Evolutionary conservation across 2,888 invertebrate genomes (phyloP), one percentile per base, ranked within the genome.

Genomic region (Pterobdella sp.): DNA sequence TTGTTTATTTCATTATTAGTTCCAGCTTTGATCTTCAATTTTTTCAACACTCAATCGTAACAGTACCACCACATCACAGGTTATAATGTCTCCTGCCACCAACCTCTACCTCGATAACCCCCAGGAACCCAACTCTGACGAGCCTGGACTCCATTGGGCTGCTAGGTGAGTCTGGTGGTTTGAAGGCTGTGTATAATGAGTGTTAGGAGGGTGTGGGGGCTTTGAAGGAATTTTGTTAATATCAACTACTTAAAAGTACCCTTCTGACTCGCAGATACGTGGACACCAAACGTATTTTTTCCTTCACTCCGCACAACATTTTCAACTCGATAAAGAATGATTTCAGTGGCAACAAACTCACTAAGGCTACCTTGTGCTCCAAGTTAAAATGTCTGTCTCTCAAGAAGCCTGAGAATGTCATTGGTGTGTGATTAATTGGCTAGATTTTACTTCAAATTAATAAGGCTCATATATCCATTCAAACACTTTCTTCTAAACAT

Each of bases 101-200:
- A 77, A 78, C 65, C 76, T 80, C 36, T 80, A 80, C 73, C 76
- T 80, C 42, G 80, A 80, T 77, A 79, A 79, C 74, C 79, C 79
- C 1, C 77, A 80, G 64, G 80, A 80, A 64, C 79, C 79, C 0
- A 78, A 80, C 72, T 79, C 79, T 0, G 79, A 79, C 67, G 79
- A 79, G 0, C 76, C 81, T 32, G 83, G 83, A 1, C 73, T 81
- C 32, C 80, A 80, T 74, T 83, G 83, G 83, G 82, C 82, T 0
- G 77, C 81, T 0, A 77, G 81, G 22, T 70, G 26, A 36, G 42
- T 26, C 26, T 14, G 26, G 14, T n/a, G n/a, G n/a, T n/a, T n/a
- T n/a, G n/a, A n/a, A n/a, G n/a, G n/a, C n/a, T n/a, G n/a, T n/a
- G n/a, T n/a, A n/a, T n/a, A n/a, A n/a, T n/a, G n/a, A n/a, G n/a